Conservation (phyloP, 2,113 vertebrate species). For the Garra rufa region DNA sequence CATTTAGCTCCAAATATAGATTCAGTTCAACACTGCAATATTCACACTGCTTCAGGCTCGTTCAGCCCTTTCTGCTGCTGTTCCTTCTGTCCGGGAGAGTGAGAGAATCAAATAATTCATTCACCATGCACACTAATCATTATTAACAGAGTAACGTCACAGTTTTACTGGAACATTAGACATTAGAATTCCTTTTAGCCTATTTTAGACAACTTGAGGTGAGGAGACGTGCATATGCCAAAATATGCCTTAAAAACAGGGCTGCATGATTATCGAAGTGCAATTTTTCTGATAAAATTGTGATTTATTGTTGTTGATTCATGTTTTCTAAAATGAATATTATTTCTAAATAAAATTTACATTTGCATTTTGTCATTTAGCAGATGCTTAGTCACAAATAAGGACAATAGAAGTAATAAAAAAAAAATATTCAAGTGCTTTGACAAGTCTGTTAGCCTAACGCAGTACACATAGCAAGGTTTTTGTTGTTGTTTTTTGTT, state of each 20-base stretch:
- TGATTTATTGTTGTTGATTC: too few species aligned
- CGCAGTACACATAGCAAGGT: too few species aligned
- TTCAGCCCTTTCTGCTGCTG: constrained; percentile 15
- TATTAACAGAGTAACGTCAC: neutral
- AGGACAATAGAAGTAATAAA: too few species aligned
- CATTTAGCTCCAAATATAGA: constrained; percentile 47
- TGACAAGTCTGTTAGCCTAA: too few species aligned
- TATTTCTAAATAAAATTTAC: too few species aligned
- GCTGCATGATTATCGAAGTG: too few species aligned
- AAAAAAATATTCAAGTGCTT: too few species aligned
- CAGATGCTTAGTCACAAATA: too few species aligned
- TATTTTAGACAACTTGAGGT: neutral
- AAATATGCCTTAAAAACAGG: neutral
- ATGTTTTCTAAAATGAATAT: too few species aligned
- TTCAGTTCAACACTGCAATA: neutral
- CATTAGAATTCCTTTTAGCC: neutral
- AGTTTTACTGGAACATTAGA: neutral
- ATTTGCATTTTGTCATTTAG: too few species aligned
- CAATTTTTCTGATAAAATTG: too few species aligned
- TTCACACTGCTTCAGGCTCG: neutral
- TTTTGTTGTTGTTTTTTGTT: too few species aligned
- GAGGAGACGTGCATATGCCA: neutral
- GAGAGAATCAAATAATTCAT: constrained; percentile 21
- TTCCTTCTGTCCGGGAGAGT: neutral
- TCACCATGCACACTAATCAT: neutral